Evolutionary conservation across 2,797 vertebrate species (phyloP).

Genomic region (Acropternis orthonyx): DNA sequence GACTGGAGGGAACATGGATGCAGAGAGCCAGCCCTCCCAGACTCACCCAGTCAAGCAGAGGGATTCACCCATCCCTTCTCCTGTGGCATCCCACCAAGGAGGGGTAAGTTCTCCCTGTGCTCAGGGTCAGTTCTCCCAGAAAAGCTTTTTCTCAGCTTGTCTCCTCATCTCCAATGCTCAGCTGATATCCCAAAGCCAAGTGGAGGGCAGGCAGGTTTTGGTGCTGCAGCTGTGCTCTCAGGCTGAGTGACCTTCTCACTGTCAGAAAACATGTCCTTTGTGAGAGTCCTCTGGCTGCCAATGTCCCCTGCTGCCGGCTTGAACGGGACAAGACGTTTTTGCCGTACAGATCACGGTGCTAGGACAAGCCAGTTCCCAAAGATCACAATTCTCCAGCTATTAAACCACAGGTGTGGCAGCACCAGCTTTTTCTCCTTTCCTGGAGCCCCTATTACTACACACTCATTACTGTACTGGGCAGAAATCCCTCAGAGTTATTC

Average conservation of each 20-base stretch:
- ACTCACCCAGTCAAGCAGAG: neutral
- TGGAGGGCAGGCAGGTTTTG: slow-evolving; percentile 3
- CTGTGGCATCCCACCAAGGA: neutral
- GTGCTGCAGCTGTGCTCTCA: neutral
- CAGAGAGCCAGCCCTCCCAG: neutral
- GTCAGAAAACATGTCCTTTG: slow-evolving; percentile 64
- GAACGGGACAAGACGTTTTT: slow-evolving; percentile 54
- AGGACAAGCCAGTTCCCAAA: slow-evolving; percentile 55
- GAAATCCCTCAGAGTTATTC: neutral
- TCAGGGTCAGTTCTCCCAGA: neutral
- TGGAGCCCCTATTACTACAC: neutral
- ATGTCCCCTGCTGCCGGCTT: slow-evolving; percentile 22
- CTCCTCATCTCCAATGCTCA: neutral
- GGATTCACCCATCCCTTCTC: too few species aligned
- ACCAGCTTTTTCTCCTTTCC: slow-evolving; percentile 27
- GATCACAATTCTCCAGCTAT: slow-evolving; percentile 50
- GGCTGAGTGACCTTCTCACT: slow-evolving; percentile 59
- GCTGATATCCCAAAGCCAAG: neutral
- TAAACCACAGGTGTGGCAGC: slow-evolving; percentile 36
- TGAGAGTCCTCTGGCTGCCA: neutral
- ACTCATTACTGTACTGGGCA: neutral
- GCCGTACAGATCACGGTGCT: neutral
- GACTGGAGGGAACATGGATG: neutral
- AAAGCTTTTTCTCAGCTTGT: neutral
- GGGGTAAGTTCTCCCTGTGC: neutral